Conservation (phyloP, 2,888 invertebrate genomes). For the Caradrina kadenii region DNA sequence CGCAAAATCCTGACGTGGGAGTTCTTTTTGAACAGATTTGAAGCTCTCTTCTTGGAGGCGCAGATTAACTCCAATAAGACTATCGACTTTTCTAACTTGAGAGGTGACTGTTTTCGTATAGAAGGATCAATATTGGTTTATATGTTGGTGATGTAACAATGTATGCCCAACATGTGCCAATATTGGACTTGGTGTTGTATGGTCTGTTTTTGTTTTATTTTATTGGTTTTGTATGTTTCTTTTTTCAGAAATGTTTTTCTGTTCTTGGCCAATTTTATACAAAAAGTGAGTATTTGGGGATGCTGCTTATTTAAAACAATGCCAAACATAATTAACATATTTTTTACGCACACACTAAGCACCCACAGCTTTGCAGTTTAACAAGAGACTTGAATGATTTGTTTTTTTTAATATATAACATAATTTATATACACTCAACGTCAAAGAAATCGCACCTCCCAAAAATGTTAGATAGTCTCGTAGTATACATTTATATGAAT, state of each 20-base stretch:
- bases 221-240: constrained; percentile 19
- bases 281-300: constrained; percentile 85
- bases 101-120: constrained; percentile 90
- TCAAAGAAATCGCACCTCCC: no score
- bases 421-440: no score
- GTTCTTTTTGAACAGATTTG: constrained; percentile 98
- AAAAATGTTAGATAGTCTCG: no score
- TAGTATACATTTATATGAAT: no score
- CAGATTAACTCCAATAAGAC: constrained; percentile 97
- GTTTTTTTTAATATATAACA: no score
- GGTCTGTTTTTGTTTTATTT: neutral
- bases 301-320: neutral
- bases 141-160: neutral
- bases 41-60: constrained; percentile 98
- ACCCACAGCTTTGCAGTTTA: neutral
- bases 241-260: constrained; percentile 35
- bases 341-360: neutral
- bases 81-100: constrained; percentile 95
- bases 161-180: neutral
- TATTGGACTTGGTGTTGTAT: neutral
- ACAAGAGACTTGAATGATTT: neutral
- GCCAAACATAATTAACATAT: no score
- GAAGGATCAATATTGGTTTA: neutral
- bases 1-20: constrained; percentile 98
- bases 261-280: constrained; percentile 23